Evolutionary conservation across 2,113 vertebrate species (phyloP), one percentile per base, ranked within the genome.

Genomic region (Sinocyclocheilus anshuiensis): DNA sequence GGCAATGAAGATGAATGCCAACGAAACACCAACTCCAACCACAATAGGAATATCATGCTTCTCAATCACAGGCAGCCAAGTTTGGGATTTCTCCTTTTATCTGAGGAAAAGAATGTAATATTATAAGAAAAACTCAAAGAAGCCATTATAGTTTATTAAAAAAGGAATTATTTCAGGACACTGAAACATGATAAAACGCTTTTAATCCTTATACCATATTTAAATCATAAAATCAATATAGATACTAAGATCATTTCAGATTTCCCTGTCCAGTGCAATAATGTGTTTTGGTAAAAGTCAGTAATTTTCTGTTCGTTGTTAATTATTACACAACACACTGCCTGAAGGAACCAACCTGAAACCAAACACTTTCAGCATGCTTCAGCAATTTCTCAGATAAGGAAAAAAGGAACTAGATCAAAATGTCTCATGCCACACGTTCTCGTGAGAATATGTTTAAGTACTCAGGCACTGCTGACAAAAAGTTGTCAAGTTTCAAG

Each of bases 31-130:
- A 33, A 95, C 95, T 76, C 95, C 95, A 36, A 95, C 94, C 78
- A 96, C 95, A 1, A 96, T 94, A 59, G 95, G 95, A 85, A 96
- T 92, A 89, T 96, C 95, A 18, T 96, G 95, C 86, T 95, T 94
- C 78, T 96, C 95, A 77, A 96, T 88, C 48, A 92, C 83, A 0
- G 94, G 95, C 20, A 94, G 84, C 94, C 94, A 95, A 26, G 92
- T 91, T 0, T 92, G 91, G 4, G 92, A 88, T 77, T 90, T 88
- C 75, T 91, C 91, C 1, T 91, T 93, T 74, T 88, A 91, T 80
- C 93, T 95, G 88, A 69, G 65, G 67, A 72, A 72, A 59, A 24
- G 4, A 74, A 36, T 24, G 45, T 16, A 15, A 18, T 18, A 45
- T 55, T 50, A 22, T 63, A n/a, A 6, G 67, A 33, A 22, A 36